Evolutionary conservation across 1,140 invertebrate genomes (phyloP).

Genomic region (Leptinotarsa texana): DNA sequence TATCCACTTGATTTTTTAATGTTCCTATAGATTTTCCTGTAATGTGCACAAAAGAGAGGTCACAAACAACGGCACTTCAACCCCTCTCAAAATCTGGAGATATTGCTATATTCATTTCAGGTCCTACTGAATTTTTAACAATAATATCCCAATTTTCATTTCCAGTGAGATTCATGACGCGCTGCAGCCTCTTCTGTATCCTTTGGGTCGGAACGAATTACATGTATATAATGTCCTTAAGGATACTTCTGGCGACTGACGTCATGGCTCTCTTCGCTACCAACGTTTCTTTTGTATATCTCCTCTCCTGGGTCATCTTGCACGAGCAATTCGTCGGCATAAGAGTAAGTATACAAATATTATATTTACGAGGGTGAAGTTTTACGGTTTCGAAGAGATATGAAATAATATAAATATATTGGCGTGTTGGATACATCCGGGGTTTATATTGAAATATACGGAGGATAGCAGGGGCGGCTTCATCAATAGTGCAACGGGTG

Average conservation of each 20-base stretch:
- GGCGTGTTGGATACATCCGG: background rate
- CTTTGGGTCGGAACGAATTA: conserved; percentile 93
- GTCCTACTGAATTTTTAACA: background rate
- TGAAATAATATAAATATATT: conserved; percentile 4
- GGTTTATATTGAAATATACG: too few species aligned
- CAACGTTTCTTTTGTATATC: conserved; percentile 90
- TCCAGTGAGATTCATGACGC: conserved; percentile 78
- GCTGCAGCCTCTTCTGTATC: conserved; percentile 84
- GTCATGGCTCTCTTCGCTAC: conserved; percentile 91
- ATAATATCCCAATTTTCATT: conserved; percentile 27
- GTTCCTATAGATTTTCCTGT: too few species aligned
- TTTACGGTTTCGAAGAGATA: background rate
- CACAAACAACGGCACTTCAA: too few species aligned
- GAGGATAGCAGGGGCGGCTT: too few species aligned
- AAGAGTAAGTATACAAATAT: conserved; percentile 69
- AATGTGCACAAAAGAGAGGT: too few species aligned
- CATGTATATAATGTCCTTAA: conserved; percentile 84
- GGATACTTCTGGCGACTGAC: conserved; percentile 85
- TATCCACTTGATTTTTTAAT: too few species aligned
- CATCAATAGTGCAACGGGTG: too few species aligned
- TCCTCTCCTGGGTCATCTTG: conserved; percentile 93
- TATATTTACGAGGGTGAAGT: background rate
- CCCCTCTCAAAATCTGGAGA: too few species aligned
- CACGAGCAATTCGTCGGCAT: conserved; percentile 96
- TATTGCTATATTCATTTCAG: too few species aligned